Conservation (phyloP, 2,888 invertebrate genomes). For the Cephus runcator region DNA sequence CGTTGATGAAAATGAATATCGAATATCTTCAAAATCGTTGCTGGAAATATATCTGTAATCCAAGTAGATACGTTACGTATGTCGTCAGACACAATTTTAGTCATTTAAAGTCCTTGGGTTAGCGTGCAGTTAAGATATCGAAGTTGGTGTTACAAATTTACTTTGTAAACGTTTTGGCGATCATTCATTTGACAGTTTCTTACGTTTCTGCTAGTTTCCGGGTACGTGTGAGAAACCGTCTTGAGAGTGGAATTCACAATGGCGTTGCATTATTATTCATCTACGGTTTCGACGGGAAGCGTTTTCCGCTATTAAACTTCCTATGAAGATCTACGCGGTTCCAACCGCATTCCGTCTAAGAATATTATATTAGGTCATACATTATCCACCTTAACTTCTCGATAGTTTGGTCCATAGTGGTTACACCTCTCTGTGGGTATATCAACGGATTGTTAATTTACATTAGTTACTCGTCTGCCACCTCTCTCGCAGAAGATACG, state of each 20-base stretch:
- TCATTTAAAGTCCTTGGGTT: background rate
- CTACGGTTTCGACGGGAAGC: constrained; percentile 38
- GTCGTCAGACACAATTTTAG: background rate
- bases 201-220: background rate
- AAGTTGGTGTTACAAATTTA: background rate
- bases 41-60: background rate
- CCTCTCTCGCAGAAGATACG: background rate
- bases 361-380: constrained; percentile 57
- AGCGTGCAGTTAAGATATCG: background rate
- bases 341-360: constrained; percentile 48
- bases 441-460: background rate
- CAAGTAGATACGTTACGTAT: background rate
- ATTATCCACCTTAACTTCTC: constrained; percentile 36
- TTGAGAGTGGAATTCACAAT: constrained; percentile 43
- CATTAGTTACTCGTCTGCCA: background rate
- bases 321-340: constrained; percentile 21
- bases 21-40: no score
- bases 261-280: constrained; percentile 55
- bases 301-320: constrained; percentile 51
- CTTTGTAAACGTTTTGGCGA: background rate
- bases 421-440: background rate
- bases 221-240: background rate
- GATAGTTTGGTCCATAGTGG: background rate
- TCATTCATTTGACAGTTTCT: background rate
- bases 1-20: background rate